Evolutionary conservation across 1,140 invertebrate genomes (phyloP).

Genomic region (Schlechtendalia chinensis): DNA sequence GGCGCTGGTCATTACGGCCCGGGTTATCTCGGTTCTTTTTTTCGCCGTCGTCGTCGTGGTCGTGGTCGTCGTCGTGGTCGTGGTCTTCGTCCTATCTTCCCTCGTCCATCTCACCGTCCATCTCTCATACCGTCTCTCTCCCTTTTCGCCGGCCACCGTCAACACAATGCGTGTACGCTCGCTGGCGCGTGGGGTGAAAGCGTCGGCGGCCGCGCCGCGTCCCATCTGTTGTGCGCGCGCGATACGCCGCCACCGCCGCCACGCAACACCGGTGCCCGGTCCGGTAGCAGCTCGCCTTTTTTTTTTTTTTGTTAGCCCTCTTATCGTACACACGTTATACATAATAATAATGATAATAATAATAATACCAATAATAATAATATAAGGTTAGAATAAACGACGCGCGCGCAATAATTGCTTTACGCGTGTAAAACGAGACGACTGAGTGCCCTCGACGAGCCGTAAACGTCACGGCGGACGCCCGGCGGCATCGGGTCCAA

Average conservation of each 20-base stretch:
- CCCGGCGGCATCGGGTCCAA: constrained; percentile 1
- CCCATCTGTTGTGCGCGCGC: constrained; percentile 27
- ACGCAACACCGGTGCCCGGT: too few relatives aligned
- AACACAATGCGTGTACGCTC: background rate
- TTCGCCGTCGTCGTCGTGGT: too few relatives aligned
- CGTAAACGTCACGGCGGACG: constrained; percentile 20
- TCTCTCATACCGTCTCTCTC: too few relatives aligned
- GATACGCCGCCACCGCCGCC: too few relatives aligned
- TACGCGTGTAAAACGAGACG: constrained; percentile 35
- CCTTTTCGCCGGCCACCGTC: constrained; percentile 5
- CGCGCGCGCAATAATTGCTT: constrained; percentile 28
- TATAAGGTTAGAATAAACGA: constrained; percentile 42
- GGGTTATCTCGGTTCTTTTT: too few relatives aligned
- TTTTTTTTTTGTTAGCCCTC: background rate
- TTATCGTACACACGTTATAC: background rate
- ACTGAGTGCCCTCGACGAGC: constrained; percentile 14
- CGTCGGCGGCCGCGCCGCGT: constrained; percentile 10
- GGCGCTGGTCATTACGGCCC: constrained; percentile 41
- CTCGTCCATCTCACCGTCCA: background rate
- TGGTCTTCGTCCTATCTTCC: background rate
- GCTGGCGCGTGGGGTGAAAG: constrained; percentile 1
- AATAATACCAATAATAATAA: too few relatives aligned
- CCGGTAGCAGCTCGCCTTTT: background rate
- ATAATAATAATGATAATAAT: background rate
- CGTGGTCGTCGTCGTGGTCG: too few relatives aligned